Conservation (phyloP, 2,113 vertebrate species). For the Phalacrocorax carbo region DNA sequence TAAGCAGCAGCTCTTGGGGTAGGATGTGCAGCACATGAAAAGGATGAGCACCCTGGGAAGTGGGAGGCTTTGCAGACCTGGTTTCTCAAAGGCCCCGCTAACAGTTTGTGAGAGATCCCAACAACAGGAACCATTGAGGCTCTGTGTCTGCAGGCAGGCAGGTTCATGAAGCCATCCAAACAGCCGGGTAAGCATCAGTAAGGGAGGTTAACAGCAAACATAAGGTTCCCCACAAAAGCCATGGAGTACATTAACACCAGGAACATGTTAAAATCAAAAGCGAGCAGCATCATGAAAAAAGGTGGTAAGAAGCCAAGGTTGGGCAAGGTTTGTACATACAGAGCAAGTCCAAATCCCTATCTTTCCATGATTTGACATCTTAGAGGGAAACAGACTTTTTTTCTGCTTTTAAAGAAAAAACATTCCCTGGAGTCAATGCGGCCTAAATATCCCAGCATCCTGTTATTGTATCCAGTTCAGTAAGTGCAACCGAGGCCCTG, state of each 20-base stretch:
- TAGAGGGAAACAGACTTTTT: background rate
- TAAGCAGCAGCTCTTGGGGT: background rate
- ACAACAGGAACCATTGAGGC: background rate
- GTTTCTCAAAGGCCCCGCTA: background rate
- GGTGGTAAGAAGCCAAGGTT: background rate
- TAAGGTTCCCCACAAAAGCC: background rate
- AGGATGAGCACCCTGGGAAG: background rate
- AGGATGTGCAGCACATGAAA: background rate
- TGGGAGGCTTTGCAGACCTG: background rate
- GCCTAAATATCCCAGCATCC: slow-evolving; percentile 20
- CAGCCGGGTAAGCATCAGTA: background rate
- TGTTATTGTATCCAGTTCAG: slow-evolving; percentile 16
- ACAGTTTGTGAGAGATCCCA: background rate
- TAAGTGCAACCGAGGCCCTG: background rate
- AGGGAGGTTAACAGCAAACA: background rate
- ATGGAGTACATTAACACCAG: background rate
- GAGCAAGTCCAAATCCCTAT: background rate
- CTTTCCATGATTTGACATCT: slow-evolving; percentile 3
- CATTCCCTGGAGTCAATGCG: background rate
- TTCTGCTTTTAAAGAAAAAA: slow-evolving; percentile 28
- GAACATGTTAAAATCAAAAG: background rate
- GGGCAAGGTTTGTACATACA: background rate
- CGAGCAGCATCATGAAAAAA: background rate
- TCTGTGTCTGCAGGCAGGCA: background rate
- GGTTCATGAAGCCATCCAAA: background rate